Conservation (phyloP, 1,140 invertebrate species). For the Trichonephila clavipes region DNA sequence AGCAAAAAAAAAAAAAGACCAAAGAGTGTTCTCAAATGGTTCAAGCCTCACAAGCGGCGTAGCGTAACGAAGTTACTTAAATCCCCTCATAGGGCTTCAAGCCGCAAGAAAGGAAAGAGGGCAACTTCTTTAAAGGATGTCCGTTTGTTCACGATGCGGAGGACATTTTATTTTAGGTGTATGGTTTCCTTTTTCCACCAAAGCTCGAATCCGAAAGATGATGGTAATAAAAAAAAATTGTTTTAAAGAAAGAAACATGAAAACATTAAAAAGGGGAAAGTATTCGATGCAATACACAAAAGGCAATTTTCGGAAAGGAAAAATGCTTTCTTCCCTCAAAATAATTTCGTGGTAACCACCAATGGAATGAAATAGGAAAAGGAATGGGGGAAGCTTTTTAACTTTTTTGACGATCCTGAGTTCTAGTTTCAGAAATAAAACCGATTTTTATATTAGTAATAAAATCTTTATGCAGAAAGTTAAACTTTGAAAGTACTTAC, state of each 20-base stretch:
- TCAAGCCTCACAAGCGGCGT: neutral
- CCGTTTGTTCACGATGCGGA: constrained; percentile 23
- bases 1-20: neutral
- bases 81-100: constrained; percentile 47
- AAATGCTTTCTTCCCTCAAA: neutral
- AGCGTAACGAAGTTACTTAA: constrained; percentile 67
- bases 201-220: neutral
- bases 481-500: neutral
- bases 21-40: constrained; percentile 17
- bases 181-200: constrained; percentile 2
- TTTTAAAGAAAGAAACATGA: neutral
- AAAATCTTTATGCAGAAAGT: neutral
- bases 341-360: neutral
- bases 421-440: neutral
- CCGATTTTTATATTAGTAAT: neutral
- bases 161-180: constrained; percentile 57
- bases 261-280: constrained; percentile 47
- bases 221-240: constrained; percentile 4
- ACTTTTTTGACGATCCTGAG: neutral
- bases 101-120: neutral
- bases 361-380: neutral
- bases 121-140: constrained; percentile 33
- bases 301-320: neutral
- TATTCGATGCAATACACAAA: constrained; percentile 1
- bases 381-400: neutral